Evolutionary conservation across 2,797 vertebrate genomes (phyloP).

Genomic region (Urosaurus nigricauda): DNA sequence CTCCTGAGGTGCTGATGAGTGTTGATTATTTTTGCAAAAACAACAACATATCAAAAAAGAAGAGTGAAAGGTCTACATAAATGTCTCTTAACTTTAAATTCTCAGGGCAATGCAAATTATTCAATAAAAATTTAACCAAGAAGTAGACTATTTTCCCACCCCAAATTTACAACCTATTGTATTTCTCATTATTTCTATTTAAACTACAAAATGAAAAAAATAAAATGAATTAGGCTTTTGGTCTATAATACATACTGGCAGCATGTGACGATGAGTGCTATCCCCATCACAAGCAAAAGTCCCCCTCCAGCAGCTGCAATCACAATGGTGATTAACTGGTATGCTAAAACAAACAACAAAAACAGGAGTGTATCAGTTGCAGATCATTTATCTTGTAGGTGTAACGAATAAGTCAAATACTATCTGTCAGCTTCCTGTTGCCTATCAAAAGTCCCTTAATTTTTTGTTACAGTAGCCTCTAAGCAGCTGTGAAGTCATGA

Average conservation of each 20-base stretch:
- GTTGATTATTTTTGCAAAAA: not conserved
- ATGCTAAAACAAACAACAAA: slow-evolving; percentile 82
- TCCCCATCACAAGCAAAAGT: slow-evolving; percentile 89
- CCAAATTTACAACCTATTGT: not conserved
- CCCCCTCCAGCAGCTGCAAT: slow-evolving; percentile 92
- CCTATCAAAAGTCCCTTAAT: not conserved
- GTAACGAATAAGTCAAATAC: not conserved
- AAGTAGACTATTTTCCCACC: not conserved
- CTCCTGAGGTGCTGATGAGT: not conserved
- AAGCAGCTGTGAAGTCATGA: not conserved
- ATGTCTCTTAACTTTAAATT: not conserved
- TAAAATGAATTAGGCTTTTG: rapidly evolving
- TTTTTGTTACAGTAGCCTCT: not conserved
- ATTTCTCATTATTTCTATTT: not conserved
- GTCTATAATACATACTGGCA: slow-evolving; percentile 86
- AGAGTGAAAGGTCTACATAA: not conserved
- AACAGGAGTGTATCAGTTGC: slow-evolving; percentile 25
- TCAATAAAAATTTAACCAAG: not conserved
- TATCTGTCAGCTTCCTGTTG: not conserved
- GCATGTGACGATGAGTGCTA: slow-evolving; percentile 92
- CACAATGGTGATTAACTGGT: slow-evolving; percentile 95
- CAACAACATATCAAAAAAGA: not conserved
- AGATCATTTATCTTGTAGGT: not conserved
- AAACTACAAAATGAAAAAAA: not conserved
- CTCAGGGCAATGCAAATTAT: not conserved